Percentiles rank a stretch among this genome's conserved stretches.
phyloP scores from a whole-genome alignment of 2,113 vertebrate species.

The Tyto alba region DNA sequence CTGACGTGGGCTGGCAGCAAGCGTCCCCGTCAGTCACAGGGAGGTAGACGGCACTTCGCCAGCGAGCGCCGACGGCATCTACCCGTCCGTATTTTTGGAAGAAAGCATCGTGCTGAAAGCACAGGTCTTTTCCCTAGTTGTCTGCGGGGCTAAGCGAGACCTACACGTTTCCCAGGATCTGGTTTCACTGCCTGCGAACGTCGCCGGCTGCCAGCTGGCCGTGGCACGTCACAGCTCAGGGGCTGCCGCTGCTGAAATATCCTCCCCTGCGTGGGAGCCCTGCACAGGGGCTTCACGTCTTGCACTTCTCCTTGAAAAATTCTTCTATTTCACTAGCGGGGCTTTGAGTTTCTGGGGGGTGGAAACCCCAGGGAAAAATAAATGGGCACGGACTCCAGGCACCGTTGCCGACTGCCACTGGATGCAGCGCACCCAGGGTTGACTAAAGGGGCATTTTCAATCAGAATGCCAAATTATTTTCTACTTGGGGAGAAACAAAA shows the following conservation, averaged over 20 bases:
- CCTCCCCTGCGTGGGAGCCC: background rate
- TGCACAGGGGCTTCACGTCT: accelerated
- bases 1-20: background rate
- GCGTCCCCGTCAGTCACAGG: too few relatives aligned
- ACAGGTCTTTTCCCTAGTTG: background rate
- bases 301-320: background rate
- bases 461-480: background rate
- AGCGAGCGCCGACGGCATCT: accelerated
- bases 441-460: background rate
- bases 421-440: accelerated
- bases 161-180: background rate
- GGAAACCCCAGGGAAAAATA: background rate
- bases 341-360: background rate
- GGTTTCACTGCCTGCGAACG: background rate
- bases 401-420: accelerated
- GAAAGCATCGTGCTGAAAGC: background rate
- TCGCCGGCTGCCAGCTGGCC: background rate
- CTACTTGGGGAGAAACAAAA: background rate
- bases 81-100: background rate
- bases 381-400: accelerated
- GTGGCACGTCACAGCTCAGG: background rate
- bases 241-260: background rate
- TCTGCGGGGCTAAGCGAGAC: background rate
- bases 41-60: accelerated
- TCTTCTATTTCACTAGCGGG: background rate